Conservation (phyloP, 2,888 invertebrate genomes). For the Ophioninae sp. region DNA sequence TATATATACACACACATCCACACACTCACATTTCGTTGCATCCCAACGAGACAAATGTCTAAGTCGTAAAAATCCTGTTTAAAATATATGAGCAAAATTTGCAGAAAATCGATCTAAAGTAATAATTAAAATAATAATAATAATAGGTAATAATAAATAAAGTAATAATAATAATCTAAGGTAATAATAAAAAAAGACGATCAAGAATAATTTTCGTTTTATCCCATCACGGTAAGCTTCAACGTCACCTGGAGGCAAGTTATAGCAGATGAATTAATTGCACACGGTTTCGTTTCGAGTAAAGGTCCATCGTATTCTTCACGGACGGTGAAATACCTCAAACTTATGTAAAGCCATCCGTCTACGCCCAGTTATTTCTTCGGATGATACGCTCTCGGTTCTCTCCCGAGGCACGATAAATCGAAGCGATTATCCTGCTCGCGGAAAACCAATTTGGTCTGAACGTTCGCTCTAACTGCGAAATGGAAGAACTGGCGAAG, state of each 20-base stretch:
- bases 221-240: too few relatives aligned
- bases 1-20: too few relatives aligned
- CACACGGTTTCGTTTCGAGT: background rate
- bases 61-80: too few relatives aligned
- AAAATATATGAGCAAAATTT: too few relatives aligned
- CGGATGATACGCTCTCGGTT: conserved; percentile 22
- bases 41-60: too few relatives aligned
- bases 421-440: conserved; percentile 17
- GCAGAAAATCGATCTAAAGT: too few relatives aligned
- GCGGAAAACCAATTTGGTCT: conserved; percentile 36
- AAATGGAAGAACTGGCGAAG: background rate
- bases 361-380: conserved; percentile 5
- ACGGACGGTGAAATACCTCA: background rate
- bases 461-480: background rate
- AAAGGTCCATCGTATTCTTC: background rate
- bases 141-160: too few relatives aligned
- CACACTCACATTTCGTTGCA: too few relatives aligned
- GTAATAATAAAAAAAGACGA: too few relatives aligned
- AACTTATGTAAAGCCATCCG: conserved; percentile 19
- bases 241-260: background rate
- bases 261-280: background rate
- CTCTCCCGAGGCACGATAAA: conserved; percentile 1
- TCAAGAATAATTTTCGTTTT: too few relatives aligned
- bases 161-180: too few relatives aligned
- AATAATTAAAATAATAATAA: too few relatives aligned